Evolutionary conservation across 2,888 invertebrate genomes (phyloP).

Genomic region (Bellardia pandia): DNA sequence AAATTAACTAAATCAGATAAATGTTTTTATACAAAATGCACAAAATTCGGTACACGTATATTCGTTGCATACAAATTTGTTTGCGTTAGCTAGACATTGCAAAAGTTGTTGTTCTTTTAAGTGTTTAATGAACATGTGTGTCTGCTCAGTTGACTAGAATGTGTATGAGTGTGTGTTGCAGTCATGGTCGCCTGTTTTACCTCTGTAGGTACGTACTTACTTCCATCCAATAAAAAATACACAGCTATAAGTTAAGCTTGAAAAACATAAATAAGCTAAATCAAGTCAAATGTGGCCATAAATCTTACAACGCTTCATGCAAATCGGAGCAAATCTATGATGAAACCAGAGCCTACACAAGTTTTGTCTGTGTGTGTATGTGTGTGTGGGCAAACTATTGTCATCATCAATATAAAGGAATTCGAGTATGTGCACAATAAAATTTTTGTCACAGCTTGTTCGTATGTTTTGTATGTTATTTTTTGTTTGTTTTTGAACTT

Average conservation of each 20-base stretch:
- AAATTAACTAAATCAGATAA: too few relatives aligned
- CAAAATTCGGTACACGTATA: not conserved
- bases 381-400: conserved; percentile 53
- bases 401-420: conserved; percentile 53
- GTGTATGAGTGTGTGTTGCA: not conserved
- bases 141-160: not conserved
- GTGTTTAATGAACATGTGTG: conserved; percentile 21
- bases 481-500: not conserved
- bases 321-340: conserved; percentile 72
- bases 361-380: conserved; percentile 14
- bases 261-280: conserved; percentile 83
- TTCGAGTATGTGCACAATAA: conserved; percentile 30
- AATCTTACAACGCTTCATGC: conserved; percentile 77
- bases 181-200: not conserved
- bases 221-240: conserved; percentile 76
- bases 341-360: conserved; percentile 50
- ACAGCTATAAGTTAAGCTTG: conserved; percentile 78
- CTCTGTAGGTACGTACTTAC: not conserved
- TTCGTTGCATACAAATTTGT: not conserved
- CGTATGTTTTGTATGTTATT: conserved; percentile 25
- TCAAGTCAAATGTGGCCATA: conserved; percentile 82
- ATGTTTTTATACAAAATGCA: too few relatives aligned
- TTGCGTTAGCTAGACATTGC: conserved; percentile 20
- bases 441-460: conserved; percentile 17
- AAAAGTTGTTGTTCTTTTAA: conserved; percentile 15